Evolutionary conservation across 2,888 invertebrate species (phyloP).

Genomic region (Macrophya alboannulata): DNA sequence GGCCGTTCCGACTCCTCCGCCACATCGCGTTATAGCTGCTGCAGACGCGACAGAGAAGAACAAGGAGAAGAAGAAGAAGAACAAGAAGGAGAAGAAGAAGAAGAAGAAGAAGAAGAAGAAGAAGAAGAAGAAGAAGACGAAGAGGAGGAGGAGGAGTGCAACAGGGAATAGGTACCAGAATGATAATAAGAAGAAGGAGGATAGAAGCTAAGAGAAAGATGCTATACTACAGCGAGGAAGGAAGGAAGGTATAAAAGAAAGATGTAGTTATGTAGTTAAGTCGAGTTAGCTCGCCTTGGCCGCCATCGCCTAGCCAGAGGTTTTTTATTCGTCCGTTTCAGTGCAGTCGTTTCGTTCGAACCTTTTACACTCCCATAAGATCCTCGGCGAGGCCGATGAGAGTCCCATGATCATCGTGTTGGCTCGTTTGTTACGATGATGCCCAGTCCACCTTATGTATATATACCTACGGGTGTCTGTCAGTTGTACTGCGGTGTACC

Average conservation of each 20-base stretch:
- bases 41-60: slow-evolving; percentile 62
- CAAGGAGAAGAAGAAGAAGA: slow-evolving; percentile 55
- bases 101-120: slow-evolving; percentile 51
- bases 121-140: slow-evolving; percentile 51
- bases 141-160: slow-evolving; percentile 56
- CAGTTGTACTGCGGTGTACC: not conserved
- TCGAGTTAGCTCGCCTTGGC: slow-evolving; percentile 73
- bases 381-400: not conserved
- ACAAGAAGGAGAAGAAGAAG: slow-evolving; percentile 17
- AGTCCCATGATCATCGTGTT: slow-evolving; percentile 4
- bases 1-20: slow-evolving; percentile 70
- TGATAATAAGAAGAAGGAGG: not conserved
- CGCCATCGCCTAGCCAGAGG: slow-evolving; percentile 73
- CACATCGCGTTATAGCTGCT: slow-evolving; percentile 68
- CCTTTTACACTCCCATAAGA: slow-evolving; percentile 31
- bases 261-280: slow-evolving; percentile 78
- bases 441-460: not conserved
- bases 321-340: slow-evolving; percentile 58
- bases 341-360: slow-evolving; percentile 20
- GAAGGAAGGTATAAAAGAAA: slow-evolving; percentile 74
- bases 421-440: slow-evolving; percentile 33
- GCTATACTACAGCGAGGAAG: slow-evolving; percentile 62
- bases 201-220: slow-evolving; percentile 40
- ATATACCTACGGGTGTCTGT: not conserved
- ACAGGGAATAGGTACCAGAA: slow-evolving; percentile 51